Evolutionary conservation across 2,888 invertebrate species (phyloP).

Genomic region (Pammene fasciana): DNA sequence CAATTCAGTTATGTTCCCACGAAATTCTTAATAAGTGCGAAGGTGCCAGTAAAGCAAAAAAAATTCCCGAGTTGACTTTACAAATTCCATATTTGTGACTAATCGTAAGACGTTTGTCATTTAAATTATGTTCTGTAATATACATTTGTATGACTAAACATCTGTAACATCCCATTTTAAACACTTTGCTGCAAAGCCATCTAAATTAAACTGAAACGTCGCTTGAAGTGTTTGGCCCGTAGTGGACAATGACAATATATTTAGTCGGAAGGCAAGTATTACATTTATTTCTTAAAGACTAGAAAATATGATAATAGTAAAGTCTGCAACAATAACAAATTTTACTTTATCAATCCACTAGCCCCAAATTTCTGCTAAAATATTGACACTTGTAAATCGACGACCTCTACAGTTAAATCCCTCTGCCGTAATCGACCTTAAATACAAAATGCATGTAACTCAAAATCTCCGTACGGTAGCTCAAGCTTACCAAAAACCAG

Average conservation of each 20-base stretch:
- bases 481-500: conserved; percentile 37
- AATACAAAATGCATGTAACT: conserved; percentile 43
- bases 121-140: background rate
- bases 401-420: conserved; percentile 1
- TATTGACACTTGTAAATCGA: background rate
- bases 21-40: background rate
- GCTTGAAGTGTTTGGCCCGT: no score
- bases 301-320: background rate
- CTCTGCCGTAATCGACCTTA: conserved; percentile 13
- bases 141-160: conserved; percentile 8
- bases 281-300: no score
- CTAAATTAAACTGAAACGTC: no score
- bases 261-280: no score
- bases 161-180: background rate
- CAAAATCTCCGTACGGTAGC: conserved; percentile 30
- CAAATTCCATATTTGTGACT: conserved; percentile 24
- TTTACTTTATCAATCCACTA: background rate
- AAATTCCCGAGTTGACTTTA: conserved; percentile 20
- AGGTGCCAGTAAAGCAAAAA: background rate
- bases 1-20: background rate
- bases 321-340: background rate
- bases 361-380: background rate
- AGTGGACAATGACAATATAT: no score
- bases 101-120: conserved; percentile 17
- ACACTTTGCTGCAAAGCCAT: background rate